These are phyloP conservation scores for Gyrodactylus bullatarudis DNA, from an alignment of 1,140 invertebrate genomes.

Conservation along the genomic window DNA sequence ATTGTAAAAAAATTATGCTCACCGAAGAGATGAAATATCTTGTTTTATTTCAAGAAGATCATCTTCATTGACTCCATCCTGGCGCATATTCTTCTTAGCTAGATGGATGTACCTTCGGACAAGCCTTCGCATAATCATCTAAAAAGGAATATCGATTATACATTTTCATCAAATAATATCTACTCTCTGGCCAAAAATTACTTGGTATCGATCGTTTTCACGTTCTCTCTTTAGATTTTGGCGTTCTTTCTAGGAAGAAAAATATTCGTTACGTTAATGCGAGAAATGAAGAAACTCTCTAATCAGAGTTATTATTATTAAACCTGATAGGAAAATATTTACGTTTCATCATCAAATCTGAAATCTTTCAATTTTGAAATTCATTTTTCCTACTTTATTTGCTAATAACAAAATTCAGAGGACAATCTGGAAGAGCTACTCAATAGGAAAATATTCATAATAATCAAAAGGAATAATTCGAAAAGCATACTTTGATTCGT, in stretches of 20 bases:
- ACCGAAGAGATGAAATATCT: conserved; percentile 28
- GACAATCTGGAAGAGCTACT: not conserved
- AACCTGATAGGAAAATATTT: too few relatives aligned
- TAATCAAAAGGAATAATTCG: too few relatives aligned
- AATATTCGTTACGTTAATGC: too few relatives aligned
- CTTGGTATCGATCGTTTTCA: not conserved
- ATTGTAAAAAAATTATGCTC: not conserved
- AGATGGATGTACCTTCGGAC: conserved; percentile 25
- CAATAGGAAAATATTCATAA: not conserved
- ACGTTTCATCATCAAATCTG: too few relatives aligned
- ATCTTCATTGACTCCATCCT: conserved; percentile 27
- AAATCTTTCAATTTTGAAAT: too few relatives aligned
- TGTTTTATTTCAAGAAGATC: conserved; percentile 29
- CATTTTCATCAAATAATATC: not conserved
- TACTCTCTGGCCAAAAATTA: not conserved
- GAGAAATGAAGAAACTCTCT: too few relatives aligned
- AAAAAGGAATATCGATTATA: conserved; percentile 9
- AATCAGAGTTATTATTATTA: too few relatives aligned
- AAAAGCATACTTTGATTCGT: not conserved
- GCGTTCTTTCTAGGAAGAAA: too few relatives aligned
- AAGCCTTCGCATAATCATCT: conserved; percentile 25
- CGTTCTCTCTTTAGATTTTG: not conserved
- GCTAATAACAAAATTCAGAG: too few relatives aligned
- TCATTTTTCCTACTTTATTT: too few relatives aligned
- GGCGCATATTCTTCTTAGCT: conserved; percentile 24